These are phyloP conservation scores for Pyrgus malvae DNA, from an alignment of 2,888 invertebrate species.

Conservation along the genomic window DNA sequence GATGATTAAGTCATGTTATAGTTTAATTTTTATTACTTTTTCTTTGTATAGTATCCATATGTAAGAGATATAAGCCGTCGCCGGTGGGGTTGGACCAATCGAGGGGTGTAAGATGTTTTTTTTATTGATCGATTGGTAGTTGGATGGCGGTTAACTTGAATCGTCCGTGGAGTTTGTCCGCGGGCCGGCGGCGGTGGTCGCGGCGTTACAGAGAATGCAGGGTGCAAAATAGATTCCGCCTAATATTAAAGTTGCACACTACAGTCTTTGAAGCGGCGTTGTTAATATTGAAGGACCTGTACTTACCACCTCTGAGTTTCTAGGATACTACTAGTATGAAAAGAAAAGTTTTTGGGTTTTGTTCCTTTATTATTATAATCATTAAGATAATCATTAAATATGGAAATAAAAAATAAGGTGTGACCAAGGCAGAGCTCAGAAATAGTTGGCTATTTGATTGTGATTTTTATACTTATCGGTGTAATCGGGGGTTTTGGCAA, in stretches of 20 bases:
- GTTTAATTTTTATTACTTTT: slow-evolving; percentile 74
- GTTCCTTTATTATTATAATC: slow-evolving; percentile 79
- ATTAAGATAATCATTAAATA: slow-evolving; percentile 76
- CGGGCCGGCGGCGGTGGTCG: slow-evolving; percentile 45
- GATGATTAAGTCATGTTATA: slow-evolving; percentile 77
- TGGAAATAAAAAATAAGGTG: slow-evolving; percentile 68
- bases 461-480: slow-evolving; percentile 73
- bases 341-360: slow-evolving; percentile 77
- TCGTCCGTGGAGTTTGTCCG: slow-evolving; percentile 11
- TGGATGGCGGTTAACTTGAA: slow-evolving; percentile 23
- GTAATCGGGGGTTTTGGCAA: slow-evolving; percentile 56
- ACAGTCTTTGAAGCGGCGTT: slow-evolving; percentile 76
- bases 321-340: slow-evolving; percentile 74
- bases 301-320: slow-evolving; percentile 67
- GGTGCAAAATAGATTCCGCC: slow-evolving; percentile 77
- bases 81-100: slow-evolving; percentile 41
- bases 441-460: slow-evolving; percentile 63
- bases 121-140: slow-evolving; percentile 39
- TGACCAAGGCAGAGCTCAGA: slow-evolving; percentile 58
- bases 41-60: slow-evolving; percentile 74
- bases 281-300: slow-evolving; percentile 58
- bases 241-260: slow-evolving; percentile 75
- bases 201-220: slow-evolving; percentile 70
- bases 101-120: slow-evolving; percentile 38
- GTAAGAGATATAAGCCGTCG: slow-evolving; percentile 61